phyloP scores from a whole-genome alignment of 2,113 vertebrate genomes.

The Vimba vimba region DNA sequence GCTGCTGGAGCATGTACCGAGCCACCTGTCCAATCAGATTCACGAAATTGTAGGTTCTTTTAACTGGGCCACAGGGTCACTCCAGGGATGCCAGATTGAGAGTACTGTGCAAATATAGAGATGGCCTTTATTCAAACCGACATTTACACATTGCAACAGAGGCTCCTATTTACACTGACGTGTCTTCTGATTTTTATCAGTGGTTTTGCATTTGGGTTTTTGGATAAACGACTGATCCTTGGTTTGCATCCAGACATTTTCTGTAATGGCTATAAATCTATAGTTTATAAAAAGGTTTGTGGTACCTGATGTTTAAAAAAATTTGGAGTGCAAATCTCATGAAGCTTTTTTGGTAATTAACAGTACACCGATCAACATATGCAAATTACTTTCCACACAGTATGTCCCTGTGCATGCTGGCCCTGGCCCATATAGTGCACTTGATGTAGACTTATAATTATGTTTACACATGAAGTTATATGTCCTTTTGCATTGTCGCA shows the following conservation, averaged over 20 bases:
- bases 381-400: not conserved
- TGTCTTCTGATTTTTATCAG: not conserved
- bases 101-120: not conserved
- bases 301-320: not conserved
- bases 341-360: not conserved
- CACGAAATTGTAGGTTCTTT: not conserved
- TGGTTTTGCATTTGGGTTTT: not conserved
- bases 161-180: not conserved
- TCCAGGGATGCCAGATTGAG: not conserved
- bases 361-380: not conserved
- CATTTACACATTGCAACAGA: not conserved
- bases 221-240: not conserved
- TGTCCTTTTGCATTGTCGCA: too few relatives aligned
- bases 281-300: not conserved
- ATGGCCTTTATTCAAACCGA: not conserved
- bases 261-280: too few relatives aligned
- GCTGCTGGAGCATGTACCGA: conserved; percentile 36
- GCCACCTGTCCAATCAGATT: conserved; percentile 45
- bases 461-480: too few relatives aligned
- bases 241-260: not conserved
- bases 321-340: not conserved
- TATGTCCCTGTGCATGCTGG: too few relatives aligned
- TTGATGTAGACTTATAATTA: too few relatives aligned
- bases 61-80: conserved; percentile 52
- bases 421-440: too few relatives aligned